Evolutionary conservation across 1,140 invertebrate genomes (phyloP), one percentile per base, ranked within the genome.

Genomic region (Cheumatopsyche charites): DNA sequence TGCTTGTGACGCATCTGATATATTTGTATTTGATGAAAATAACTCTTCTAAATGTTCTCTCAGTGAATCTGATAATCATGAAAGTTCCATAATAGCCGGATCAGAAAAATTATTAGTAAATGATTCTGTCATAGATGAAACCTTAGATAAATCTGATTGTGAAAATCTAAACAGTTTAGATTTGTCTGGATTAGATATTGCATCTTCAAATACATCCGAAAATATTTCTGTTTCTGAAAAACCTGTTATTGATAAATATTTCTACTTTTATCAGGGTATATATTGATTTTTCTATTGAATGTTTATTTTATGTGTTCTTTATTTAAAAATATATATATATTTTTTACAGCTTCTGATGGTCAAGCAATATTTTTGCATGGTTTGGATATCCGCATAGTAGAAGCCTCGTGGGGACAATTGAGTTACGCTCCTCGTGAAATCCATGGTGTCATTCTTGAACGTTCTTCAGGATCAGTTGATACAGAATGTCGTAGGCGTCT

Each of bases 341-440:
- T 42, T 69, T 70, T 29, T 25, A 15, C 77, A 93, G 92, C 92
- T 69, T 85, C 87, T 41, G 94, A 97, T 84, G 96, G 96, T 0
- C 95, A 97, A 81, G 92, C 96, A 79, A 89, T 98, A 25, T 99
- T 95, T 81, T 81, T 98, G 55, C 93, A 98, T 84, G 90, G 93
- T 2, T 81, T 98, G 74, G 98, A 98, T 83, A 90, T 94, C 1
- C 90, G 91, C 62, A 96, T 98, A 89, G 81, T 99, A 73, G 91
- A 93, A 78, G 88, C 90, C 52, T 90, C 93, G 55, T 98, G 95
- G 85, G 94, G 94, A 15, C 87, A 86, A 52, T 85, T 98, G 55
- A 90, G 94, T 71, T 83, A 90, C 47, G 91, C 91, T 71, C 96
- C 96, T 0, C 81, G 84, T n/a, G 78, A 85, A 7, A 89, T 98